A percentile compares a stretch with the other conserved stretches of the same genome.
Conservation (phyloP, 2,797 vertebrate genomes). For the Perodicticus potto region DNA sequence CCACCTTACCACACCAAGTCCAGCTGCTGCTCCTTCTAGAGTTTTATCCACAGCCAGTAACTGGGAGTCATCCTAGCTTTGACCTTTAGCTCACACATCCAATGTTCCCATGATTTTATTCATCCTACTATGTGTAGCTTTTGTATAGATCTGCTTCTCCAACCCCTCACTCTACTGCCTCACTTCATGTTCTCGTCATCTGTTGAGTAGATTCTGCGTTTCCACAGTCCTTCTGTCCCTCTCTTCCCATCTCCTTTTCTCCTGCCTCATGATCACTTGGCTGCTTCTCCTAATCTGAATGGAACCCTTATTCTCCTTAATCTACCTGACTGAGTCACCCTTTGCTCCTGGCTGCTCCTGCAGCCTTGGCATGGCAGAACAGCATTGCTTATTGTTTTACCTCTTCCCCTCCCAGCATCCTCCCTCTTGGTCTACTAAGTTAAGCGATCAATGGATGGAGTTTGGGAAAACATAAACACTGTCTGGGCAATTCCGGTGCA, state of each 20-base stretch:
- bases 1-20: no score
- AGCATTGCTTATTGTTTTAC: no score
- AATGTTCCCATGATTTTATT: background rate
- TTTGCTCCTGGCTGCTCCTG: background rate
- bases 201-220: background rate
- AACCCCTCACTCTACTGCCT: no score
- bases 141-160: background rate
- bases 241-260: background rate
- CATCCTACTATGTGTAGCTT: background rate
- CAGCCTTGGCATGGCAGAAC: accelerated
- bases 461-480: background rate
- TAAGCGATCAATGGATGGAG: background rate
- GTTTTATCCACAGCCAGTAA: background rate
- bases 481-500: background rate
- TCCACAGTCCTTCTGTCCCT: background rate
- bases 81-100: background rate
- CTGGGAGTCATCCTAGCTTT: background rate
- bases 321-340: background rate
- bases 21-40: background rate
- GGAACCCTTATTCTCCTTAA: background rate
- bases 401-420: background rate
- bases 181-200: background rate
- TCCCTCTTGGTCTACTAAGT: background rate
- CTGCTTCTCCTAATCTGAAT: background rate
- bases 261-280: accelerated